Percentiles rank a stretch among this genome's conserved stretches.
Evolutionary conservation across 2,113 vertebrate genomes (phyloP).

Genomic region (Austrofundulus limnaeus): DNA sequence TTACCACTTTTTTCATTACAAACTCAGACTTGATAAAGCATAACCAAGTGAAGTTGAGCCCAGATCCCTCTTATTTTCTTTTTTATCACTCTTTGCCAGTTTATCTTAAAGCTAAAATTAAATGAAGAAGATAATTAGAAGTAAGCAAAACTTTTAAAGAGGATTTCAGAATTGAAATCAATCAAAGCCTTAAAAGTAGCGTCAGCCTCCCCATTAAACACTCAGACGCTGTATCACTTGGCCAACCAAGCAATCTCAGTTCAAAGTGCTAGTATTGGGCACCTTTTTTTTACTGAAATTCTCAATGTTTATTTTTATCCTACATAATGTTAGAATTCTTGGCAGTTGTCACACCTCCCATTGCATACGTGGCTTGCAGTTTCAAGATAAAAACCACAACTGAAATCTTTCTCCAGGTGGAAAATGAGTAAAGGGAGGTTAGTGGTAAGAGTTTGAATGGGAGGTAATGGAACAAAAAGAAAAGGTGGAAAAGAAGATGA

Average conservation of each 20-base stretch:
- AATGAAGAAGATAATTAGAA: conserved; percentile 77
- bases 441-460: conserved; percentile 25
- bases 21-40: conserved; percentile 69
- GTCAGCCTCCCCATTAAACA: conserved; percentile 59
- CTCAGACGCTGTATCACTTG: conserved; percentile 39
- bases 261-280: conserved; percentile 40
- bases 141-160: conserved; percentile 73
- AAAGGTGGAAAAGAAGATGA: conserved; percentile 33
- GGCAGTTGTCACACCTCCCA: conserved; percentile 60
- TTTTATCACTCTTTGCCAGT: conserved; percentile 54
- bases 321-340: conserved; percentile 47
- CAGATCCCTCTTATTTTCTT: conserved; percentile 17
- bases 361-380: conserved; percentile 53
- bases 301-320: conserved; percentile 43
- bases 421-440: conserved; percentile 42
- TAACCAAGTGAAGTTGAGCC: conserved; percentile 68
- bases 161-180: conserved; percentile 71
- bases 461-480: conserved; percentile 28
- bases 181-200: conserved; percentile 69
- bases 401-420: conserved; percentile 36
- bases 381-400: conserved; percentile 54
- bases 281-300: conserved; percentile 42
- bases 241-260: conserved; percentile 55
- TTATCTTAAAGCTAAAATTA: conserved; percentile 73
- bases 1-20: conserved; percentile 71